These are phyloP conservation scores for Nebria brevicollis DNA, from an alignment of 2,888 invertebrate genomes.

Conservation along the genomic window DNA sequence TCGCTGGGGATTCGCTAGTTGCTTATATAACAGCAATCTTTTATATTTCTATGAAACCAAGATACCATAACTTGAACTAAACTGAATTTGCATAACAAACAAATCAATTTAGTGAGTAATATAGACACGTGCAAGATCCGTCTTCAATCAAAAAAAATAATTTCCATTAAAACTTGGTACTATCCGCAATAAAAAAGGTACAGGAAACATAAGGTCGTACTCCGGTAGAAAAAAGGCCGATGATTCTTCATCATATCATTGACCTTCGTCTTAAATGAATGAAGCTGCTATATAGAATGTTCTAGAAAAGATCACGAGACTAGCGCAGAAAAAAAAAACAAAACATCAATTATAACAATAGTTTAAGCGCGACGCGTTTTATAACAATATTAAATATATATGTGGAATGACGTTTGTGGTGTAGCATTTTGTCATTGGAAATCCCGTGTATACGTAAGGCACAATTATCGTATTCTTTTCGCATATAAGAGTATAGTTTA, in stretches of 20 bases:
- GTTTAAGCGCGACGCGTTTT: not conserved
- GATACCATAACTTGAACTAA: not conserved
- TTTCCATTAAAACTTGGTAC: not conserved
- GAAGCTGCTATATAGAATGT: slow-evolving; percentile 13
- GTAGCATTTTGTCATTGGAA: slow-evolving; percentile 23
- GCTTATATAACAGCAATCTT: too few species aligned
- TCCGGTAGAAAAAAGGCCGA: not conserved
- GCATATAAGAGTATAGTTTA: slow-evolving; percentile 7
- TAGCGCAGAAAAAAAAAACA: not conserved
- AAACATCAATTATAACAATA: slow-evolving; percentile 5
- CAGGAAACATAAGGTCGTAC: not conserved
- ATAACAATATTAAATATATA: not conserved
- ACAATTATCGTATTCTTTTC: slow-evolving; percentile 36
- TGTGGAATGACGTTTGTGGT: slow-evolving; percentile 7
- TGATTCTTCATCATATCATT: slow-evolving; percentile 1
- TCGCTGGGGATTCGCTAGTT: too few species aligned
- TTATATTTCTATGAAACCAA: not conserved
- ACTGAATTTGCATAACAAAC: not conserved
- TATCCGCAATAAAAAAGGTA: slow-evolving; percentile 15
- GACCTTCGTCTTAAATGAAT: not conserved
- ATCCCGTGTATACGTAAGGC: slow-evolving; percentile 18
- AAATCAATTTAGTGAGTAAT: not conserved
- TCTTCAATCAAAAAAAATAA: not conserved
- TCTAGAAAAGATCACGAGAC: not conserved
- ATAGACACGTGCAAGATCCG: not conserved